Evolutionary conservation across 2,113 vertebrate genomes (phyloP), one percentile per base, ranked within the genome.

Genomic region (Mesocricetus auratus): DNA sequence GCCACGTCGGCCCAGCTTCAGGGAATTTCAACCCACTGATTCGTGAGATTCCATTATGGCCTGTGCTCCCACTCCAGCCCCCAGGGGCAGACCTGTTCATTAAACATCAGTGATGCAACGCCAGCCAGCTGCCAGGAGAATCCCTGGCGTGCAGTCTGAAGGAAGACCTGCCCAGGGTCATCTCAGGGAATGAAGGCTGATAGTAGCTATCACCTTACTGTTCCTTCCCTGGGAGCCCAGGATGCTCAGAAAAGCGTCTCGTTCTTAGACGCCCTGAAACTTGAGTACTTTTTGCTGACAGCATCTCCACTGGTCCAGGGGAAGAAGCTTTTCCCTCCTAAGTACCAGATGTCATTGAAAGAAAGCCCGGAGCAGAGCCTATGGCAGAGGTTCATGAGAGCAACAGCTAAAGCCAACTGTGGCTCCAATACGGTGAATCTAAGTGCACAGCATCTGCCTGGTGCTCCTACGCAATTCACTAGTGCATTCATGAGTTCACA

Each of bases 1-100:
- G 1, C 50, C 50, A 53, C 50, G 1, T 10, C 50, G 8, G 50
- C 50, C 50, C 50, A 53, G 50, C 4, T 53, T 97, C 94, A 97
- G 36, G 0, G 47, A 62, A 60, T 89, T 97, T 96, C 78, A 90
- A 92, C 53, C 0, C 60, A 97, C 91, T 89, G 39, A 90, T 91
- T 87, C 95, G 90, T 93, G 71, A 95, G 33, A 91, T 95, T 97
- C 97, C 68, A 0, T 95, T 97, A 96, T 71, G 86, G 47, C 86
- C 96, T 97, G 91, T 73, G 68, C 62, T 89, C 60, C 95, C 94
- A 97, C 96, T 50, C 83, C 75, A 94, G 68, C 3, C 89, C 71
- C 75, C 9, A 11, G 91, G 66, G 87, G 71, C 64, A 42, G 89
- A 79, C 11, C 36, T 90, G 89, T 96, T 98, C 98, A 97, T 88